Evolutionary conservation across 2,797 vertebrate genomes (phyloP).

Genomic region (Cyclopterus lumpus): DNA sequence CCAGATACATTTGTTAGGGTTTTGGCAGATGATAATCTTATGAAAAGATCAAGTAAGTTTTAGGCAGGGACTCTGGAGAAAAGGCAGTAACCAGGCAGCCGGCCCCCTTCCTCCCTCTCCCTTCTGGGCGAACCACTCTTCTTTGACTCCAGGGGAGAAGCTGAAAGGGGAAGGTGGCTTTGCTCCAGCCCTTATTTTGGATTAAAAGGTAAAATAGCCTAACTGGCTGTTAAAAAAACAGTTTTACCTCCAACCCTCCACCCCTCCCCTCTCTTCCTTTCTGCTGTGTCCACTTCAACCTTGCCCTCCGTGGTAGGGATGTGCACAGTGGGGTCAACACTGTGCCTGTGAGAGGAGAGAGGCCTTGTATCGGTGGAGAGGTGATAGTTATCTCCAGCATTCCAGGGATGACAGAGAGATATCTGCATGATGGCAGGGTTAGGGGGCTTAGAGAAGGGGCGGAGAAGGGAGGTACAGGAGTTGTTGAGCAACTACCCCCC

Average conservation of each 20-base stretch:
- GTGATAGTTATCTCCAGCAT: constrained; percentile 93
- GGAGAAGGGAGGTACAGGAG: constrained; percentile 73
- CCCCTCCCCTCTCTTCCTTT: constrained; percentile 41
- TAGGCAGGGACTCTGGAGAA: constrained; percentile 49
- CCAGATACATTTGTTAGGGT: constrained; percentile 58
- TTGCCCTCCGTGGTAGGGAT: constrained; percentile 76
- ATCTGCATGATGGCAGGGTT: constrained; percentile 83
- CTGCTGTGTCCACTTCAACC: constrained; percentile 49
- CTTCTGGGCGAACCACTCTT: constrained; percentile 56
- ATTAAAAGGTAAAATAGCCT: constrained; percentile 76
- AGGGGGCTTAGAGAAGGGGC: constrained; percentile 75
- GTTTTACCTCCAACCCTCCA: constrained; percentile 54
- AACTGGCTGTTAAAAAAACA: constrained; percentile 71
- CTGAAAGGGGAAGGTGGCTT: constrained; percentile 62
- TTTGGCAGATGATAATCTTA: constrained; percentile 70
- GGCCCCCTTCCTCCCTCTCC: constrained; percentile 16
- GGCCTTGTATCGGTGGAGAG: constrained; percentile 84
- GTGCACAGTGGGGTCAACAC: constrained; percentile 82
- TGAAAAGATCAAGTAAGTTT: constrained; percentile 55
- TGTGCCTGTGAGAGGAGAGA: constrained; percentile 73
- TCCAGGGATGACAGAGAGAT: constrained; percentile 94
- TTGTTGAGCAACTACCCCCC: constrained; percentile 69
- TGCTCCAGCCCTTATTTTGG: constrained; percentile 68
- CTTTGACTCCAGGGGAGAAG: constrained; percentile 64
- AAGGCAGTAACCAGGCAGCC: constrained; percentile 50